Evolutionary conservation across 2,888 invertebrate genomes (phyloP), one percentile per base, ranked within the genome.

Genomic region (Drosophila hamatofila): DNA sequence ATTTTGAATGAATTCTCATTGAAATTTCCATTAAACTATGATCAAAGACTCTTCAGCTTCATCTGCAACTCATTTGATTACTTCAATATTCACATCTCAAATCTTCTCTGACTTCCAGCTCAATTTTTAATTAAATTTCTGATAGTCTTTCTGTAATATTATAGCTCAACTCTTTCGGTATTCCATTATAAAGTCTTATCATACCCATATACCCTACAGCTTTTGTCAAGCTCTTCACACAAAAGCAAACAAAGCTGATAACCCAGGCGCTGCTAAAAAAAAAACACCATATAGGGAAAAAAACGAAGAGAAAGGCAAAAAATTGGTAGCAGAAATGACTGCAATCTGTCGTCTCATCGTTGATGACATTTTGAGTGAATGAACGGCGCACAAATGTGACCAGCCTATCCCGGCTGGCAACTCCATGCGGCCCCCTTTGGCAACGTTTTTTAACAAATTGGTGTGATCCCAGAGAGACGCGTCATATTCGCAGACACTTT

Each of bases 331-430:
- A 78, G 67, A 88, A 84, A 84, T 89, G 86, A 79, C 89, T 89
- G 88, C 89, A 89, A 89, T 86, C 89, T 89, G 90, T 89, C 85
- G 88, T 87, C 85, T 83, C 88, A 77, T 78, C 81, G 81, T 79
- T 89, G 89, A 90, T 90, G 89, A 89, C 89, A 89, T 89, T 89
- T 88, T 88, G 89, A 88, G 88, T 88, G 89, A 86, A 88, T 87
- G 85, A 89, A 84, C 83, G 86, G 78, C 80, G 73, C 78, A 78
- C 78, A 78, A 78, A 78, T 78, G 80, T 78, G 78, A 79, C 79
- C 78, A 78, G 84, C 87, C 87, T 88, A 86, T 64, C 64, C 72
- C n/a, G n/a, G 75, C 44, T 74, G 55, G 70, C 61, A 60, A 55
- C 39, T 49, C 48, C 48, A 30, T 39, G 46, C 41, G 25, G 46